A percentile compares a stretch with the other conserved stretches of the same genome.
Conservation (phyloP, 2,888 invertebrate genomes). For the Acanthosepion lycidas region DNA sequence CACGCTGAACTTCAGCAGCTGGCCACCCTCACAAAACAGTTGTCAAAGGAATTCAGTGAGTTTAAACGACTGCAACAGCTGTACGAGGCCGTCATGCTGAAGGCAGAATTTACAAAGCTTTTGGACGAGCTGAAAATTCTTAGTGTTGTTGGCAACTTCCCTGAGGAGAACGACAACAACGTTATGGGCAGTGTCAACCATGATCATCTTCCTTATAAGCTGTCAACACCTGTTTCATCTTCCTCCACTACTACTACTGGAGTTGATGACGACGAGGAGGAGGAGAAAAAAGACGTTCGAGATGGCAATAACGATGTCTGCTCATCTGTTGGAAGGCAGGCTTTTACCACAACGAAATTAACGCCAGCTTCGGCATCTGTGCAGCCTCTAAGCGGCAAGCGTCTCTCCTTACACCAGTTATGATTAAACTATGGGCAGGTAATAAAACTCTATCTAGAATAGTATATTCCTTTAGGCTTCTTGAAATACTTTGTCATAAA, state of each 20-base stretch:
- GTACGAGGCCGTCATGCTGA: constrained; percentile 42
- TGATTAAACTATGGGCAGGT: constrained; percentile 45
- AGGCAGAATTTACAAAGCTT: constrained; percentile 42
- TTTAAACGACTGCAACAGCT: constrained; percentile 44
- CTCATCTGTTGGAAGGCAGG: background rate
- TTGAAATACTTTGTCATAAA: background rate
- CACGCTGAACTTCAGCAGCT: constrained; percentile 46
- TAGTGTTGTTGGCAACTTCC: background rate
- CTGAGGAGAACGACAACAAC: constrained; percentile 37
- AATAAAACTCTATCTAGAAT: constrained; percentile 44
- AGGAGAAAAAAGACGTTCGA: background rate
- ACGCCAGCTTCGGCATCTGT: constrained; percentile 45
- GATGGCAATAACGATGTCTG: background rate
- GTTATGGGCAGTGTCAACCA: background rate
- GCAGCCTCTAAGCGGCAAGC: constrained; percentile 39
- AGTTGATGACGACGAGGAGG: constrained; percentile 36
- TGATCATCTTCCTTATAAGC: constrained; percentile 35
- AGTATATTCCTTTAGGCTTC: constrained; percentile 39
- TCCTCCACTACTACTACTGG: background rate
- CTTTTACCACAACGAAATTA: constrained; percentile 23
- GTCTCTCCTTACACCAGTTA: constrained; percentile 36
- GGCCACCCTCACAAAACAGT: constrained; percentile 47
- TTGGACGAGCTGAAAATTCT: constrained; percentile 42
- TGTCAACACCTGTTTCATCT: constrained; percentile 36
- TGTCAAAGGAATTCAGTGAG: constrained; percentile 44